A percentile compares a stretch with the other conserved stretches of the same genome.
These are phyloP conservation scores for Holothuria glaberrima DNA, from an alignment of 35 echinoderm and acorn worm genomes.

Conservation along the genomic window DNA sequence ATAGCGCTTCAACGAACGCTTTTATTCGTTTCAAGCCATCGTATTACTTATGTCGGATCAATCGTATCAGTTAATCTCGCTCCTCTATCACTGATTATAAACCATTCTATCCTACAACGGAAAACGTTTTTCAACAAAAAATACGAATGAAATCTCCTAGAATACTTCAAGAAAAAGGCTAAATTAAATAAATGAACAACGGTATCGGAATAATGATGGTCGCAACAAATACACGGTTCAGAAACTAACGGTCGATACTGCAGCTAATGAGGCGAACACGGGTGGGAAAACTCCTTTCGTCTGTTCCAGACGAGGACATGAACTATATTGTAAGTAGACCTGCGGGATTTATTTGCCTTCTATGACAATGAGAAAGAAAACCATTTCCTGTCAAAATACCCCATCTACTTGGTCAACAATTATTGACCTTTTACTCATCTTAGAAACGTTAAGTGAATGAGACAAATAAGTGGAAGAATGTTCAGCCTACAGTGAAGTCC, in stretches of 20 bases:
- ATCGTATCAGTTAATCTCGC: too few species aligned
- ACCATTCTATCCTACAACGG: too few species aligned
- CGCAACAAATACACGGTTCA: conserved; percentile 18
- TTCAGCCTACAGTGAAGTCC: too few species aligned
- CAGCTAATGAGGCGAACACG: conserved; percentile 49
- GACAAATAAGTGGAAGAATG: neutral
- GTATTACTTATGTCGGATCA: too few species aligned
- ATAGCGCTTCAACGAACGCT: too few species aligned
- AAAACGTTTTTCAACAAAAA: too few species aligned
- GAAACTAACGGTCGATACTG: conserved; percentile 39
- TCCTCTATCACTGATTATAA: too few species aligned
- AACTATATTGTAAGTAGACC: conserved; percentile 55
- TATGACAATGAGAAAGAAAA: conserved; percentile 30
- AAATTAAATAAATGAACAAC: conserved; percentile 54
- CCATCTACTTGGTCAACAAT: conserved; percentile 44
- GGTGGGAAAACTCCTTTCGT: too few species aligned
- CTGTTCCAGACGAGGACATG: neutral
- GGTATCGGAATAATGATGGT: conserved; percentile 22
- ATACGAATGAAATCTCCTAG: too few species aligned
- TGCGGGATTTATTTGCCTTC: conserved; percentile 56
- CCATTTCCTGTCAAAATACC: conserved; percentile 58
- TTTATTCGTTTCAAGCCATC: too few species aligned
- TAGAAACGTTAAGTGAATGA: neutral
- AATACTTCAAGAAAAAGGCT: conserved; percentile 9
- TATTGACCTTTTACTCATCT: conserved; percentile 28